A percentile compares a stretch with the other conserved stretches of the same genome.
Evolutionary conservation across 1,140 invertebrate genomes (phyloP).

Genomic region (Scaptomyza montana): DNA sequence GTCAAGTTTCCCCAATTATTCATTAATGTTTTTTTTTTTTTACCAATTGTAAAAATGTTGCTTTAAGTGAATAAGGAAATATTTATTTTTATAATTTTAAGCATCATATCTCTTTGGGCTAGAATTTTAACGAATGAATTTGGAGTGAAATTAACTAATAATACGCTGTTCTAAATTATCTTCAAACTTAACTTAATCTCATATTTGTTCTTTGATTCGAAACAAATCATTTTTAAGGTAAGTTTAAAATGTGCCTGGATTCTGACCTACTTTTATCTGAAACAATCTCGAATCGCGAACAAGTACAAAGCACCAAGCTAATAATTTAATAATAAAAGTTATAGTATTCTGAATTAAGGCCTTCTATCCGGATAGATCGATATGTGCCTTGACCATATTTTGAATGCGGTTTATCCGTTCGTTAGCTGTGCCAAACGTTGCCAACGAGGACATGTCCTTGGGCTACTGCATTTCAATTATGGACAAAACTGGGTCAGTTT

Average conservation of each 20-base stretch:
- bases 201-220: no score
- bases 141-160: no score
- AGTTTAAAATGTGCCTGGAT: background rate
- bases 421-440: background rate
- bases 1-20: slow-evolving; percentile 44
- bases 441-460: slow-evolving; percentile 49
- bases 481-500: slow-evolving; percentile 42
- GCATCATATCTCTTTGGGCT: no score
- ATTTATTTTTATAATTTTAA: no score
- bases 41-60: background rate
- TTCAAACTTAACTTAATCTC: no score
- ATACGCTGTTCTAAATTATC: no score
- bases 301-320: background rate
- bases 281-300: no score
- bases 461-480: slow-evolving; percentile 60
- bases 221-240: background rate
- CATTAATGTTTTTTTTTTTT: background rate
- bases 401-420: slow-evolving; percentile 29
- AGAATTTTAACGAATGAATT: no score
- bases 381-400: slow-evolving; percentile 50
- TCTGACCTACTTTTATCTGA: background rate
- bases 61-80: slow-evolving; percentile 18
- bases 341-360: background rate
- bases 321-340: background rate
- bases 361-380: slow-evolving; percentile 27